These are phyloP conservation scores for Lysandra coridon DNA, from an alignment of 2,888 invertebrate genomes.

Conservation along the genomic window DNA sequence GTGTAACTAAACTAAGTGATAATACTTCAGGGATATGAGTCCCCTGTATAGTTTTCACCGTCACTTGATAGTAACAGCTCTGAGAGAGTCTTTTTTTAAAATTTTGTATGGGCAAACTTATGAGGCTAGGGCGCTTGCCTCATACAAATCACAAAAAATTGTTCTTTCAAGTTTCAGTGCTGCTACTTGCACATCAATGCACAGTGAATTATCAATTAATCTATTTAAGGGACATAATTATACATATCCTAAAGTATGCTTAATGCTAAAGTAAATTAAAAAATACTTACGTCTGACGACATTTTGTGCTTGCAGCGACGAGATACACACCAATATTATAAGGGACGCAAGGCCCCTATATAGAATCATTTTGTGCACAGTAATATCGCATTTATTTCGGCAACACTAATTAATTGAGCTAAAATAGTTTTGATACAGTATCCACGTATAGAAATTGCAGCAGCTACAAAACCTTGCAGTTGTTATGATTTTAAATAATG, in stretches of 20 bases:
- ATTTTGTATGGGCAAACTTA: too few species aligned
- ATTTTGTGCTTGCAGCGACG: slow-evolving; percentile 50
- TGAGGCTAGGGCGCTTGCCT: too few species aligned
- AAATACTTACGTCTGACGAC: slow-evolving; percentile 59
- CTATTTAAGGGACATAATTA: too few species aligned
- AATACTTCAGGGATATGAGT: too few species aligned
- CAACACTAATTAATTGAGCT: not conserved
- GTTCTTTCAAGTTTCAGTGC: too few species aligned
- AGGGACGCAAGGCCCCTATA: slow-evolving; percentile 56
- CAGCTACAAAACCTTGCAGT: not conserved
- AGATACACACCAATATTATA: slow-evolving; percentile 47
- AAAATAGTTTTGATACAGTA: slow-evolving; percentile 33
- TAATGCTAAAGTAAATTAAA: not conserved
- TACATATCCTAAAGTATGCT: not conserved
- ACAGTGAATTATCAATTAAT: too few species aligned
- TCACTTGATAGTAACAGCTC: too few species aligned
- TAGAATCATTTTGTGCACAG: slow-evolving; percentile 53
- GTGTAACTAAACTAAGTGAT: too few species aligned
- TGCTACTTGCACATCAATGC: too few species aligned
- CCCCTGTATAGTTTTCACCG: too few species aligned
- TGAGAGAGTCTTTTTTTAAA: too few species aligned
- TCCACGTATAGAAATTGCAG: not conserved
- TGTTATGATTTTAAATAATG: not conserved
- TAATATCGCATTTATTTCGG: slow-evolving; percentile 43
- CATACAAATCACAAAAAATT: too few species aligned